These are phyloP conservation scores for Ecdyonurus torrentis DNA, from an alignment of 2,888 invertebrate genomes.

Conservation along the genomic window DNA sequence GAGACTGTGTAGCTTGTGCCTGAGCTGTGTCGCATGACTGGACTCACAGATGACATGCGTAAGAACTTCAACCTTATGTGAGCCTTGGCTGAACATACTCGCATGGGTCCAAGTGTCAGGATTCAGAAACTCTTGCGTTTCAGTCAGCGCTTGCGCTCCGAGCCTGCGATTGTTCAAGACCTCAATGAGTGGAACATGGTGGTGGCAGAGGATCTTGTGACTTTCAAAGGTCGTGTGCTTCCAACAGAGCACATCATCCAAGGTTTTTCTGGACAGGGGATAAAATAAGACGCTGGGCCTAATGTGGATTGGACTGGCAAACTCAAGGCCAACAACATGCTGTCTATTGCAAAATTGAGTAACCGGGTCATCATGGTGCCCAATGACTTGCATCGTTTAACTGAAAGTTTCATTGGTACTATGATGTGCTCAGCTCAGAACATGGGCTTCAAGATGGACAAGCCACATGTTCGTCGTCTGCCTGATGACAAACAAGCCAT, in stretches of 20 bases:
- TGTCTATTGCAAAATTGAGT: constrained; percentile 3
- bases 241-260: constrained; percentile 43
- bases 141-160: constrained; percentile 36
- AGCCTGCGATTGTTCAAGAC: constrained; percentile 31
- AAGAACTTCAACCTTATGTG: constrained; percentile 45
- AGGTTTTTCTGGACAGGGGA: constrained; percentile 19
- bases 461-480: constrained; percentile 22
- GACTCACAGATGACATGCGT: constrained; percentile 51
- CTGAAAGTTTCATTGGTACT: constrained; percentile 29
- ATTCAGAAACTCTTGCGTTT: constrained; percentile 49
- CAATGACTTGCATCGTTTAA: constrained; percentile 21
- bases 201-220: constrained; percentile 41
- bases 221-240: constrained; percentile 48
- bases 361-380: constrained; percentile 12
- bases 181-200: constrained; percentile 54
- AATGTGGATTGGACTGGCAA: constrained; percentile 64
- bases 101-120: constrained; percentile 49
- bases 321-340: constrained; percentile 24
- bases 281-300: constrained; percentile 27
- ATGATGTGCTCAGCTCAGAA: constrained; percentile 27
- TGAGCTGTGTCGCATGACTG: constrained; percentile 71
- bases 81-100: constrained; percentile 52
- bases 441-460: constrained; percentile 26
- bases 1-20: constrained; percentile 61
- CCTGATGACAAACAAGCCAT: constrained; percentile 39